Base-by-base conservation (phyloP, 2,113 vertebrate genomes). In the Deroptyus accipitrinus region DNA sequence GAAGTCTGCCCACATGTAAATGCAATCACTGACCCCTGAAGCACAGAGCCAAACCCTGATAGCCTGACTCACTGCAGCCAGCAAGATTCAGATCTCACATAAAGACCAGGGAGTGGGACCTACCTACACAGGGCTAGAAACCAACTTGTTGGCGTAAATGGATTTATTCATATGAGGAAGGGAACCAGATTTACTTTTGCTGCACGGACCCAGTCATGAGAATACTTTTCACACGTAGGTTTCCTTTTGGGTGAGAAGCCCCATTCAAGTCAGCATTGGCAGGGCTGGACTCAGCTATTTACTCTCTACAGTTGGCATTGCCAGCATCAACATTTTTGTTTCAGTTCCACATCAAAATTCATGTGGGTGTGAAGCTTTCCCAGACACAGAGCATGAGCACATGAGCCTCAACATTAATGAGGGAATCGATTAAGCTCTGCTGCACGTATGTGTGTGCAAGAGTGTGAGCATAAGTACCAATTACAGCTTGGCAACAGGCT, bases 271-370 rank as follows among this genome's bases (percentile, higher is more conserved):
- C 69, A 62, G 92, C 62, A 54, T 62, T 97, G 95, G 94, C 96
- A 96, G 77, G 89, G 70, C 81, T 61, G 86, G 83, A 87, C 92
- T 10, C 88, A 87, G 91, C 94, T 97, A 97, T 96, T 97, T 96
- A 91, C 92, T 86, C 81, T 86, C 88, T 91, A 33, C 13, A 83
- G 83, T 8, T 95, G 83, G 88, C 96, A 92, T 89, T 85, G 91
- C 88, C 86, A 95, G 92, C 92, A 94, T 92, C 96, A 95, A 97
- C 95, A 94, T 96, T 96, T 97, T 96, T 96, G 95, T 96, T 97
- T 96, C 91, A 89, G 88, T 44, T 96, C 92, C 84, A 49, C 96
- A 94, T 96, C 88, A 95, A 95, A 97, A 97, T 97, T 94, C 95
- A 94, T 92, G 95, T 95, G 95, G 91, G 92, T 95, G 94, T 94